Base-by-base conservation (phyloP, 2,113 vertebrate species). In the Anarhynchus alexandrinus region DNA sequence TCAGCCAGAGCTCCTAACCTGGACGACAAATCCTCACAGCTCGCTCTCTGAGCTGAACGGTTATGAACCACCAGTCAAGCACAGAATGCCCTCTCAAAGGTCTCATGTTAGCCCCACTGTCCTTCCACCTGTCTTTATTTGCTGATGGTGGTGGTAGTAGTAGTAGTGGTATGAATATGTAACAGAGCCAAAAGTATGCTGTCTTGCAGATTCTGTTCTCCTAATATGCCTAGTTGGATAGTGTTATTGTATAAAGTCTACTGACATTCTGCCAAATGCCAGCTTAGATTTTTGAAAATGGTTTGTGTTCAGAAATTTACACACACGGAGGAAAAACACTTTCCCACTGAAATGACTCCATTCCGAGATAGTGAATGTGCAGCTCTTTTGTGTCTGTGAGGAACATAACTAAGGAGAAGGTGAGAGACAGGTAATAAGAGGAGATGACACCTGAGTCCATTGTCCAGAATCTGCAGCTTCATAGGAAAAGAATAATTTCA, bases 61-160 rank as follows among this genome's bases (percentile, higher is more conserved):
- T 73, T 94, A 45, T 51, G 62, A 94, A 87, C n/a, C 38, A 83
- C 43, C 73, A 90, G 77, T 90, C 71, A 93, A 91, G 81, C 58
- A 78, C 81, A 36, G 64, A 81, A 73, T 93, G 64, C 49, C 61
- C 91, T 90, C 49, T 47, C 2, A 9, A 55, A 74, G 66, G 40
- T 87, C 78, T 65, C n/a, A n/a, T 45, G 73, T 77, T 65, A 93
- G 36, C 42, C 72, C 16, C 52, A 69, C 42, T 90, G 49, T 90
- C 62, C 64, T 96, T 91, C 84, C n/a, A 43, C 92, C 91, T 97
- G 96, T 94, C 93, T 93, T 76, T 90, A 64, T 85, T 93, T 96
- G 91, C 9, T 93, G 61, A 32, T 81, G 9, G 30, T 81, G 9
- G 36, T 85, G 49, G 42, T 45, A 38, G 69, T 34, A 82, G 45